Evolutionary conservation across 2,888 invertebrate genomes (phyloP), one percentile per base, ranked within the genome.

Genomic region (Eristalinus aeneus): DNA sequence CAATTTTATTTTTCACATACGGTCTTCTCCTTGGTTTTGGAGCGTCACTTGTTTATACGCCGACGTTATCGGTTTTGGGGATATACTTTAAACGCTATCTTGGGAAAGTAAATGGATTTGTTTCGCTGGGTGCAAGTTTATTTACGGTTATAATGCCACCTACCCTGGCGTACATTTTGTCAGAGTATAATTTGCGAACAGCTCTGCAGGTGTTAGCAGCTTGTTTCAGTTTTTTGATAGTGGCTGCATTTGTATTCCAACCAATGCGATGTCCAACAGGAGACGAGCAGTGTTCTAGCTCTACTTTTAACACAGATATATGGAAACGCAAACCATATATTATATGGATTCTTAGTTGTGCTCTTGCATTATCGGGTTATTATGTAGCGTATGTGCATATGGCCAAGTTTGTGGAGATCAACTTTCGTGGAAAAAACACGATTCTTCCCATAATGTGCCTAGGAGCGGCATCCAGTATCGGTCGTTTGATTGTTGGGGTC

Each of bases 101-200:
- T 5, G 86, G 86, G 6, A 87, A 87, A 72, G 86, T 87, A 0
- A 87, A 87, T 61, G 86, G 86, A 3, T 87, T 87, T 22, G 86
- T 87, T 46, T 75, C 68, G 8, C 71, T 78, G n/a, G 86, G 86
- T 4, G 86, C 86, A 56, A 87, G 86, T 46, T 78, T 87, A 1
- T 87, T 87, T 20, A 87, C 86, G 20, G 77, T 87, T 9, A 78
- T 83, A 36, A 78, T 83, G 78, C 78, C 86, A 9, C 86, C 86
- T 0, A 27, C 75, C 1, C 27, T 87, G 34, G 20, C 74, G n/a
- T 83, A 87, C 53, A 78, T 87, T 58, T 46, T 87, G 6, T 65
- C 61, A 0, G 77, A 74, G 27, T 83, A 87, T 11, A 61, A 78
- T 34, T 60, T 87, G 27, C 54, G 46, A 3, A 74, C 53, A 23